These are phyloP conservation scores for Drosophila borealis DNA, from an alignment of 2,888 invertebrate genomes.

Conservation along the genomic window DNA sequence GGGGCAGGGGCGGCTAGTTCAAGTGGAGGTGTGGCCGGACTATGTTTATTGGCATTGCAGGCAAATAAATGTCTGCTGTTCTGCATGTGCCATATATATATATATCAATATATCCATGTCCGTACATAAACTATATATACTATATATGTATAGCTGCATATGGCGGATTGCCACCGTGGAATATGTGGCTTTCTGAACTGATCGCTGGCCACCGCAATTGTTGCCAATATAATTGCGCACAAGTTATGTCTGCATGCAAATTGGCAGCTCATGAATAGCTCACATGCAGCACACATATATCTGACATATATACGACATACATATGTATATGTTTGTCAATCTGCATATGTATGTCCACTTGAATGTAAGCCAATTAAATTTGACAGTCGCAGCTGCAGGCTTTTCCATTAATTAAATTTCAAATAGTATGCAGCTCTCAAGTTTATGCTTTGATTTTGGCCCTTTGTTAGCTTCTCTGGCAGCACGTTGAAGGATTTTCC, in stretches of 20 bases:
- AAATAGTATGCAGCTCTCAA: conserved; percentile 17
- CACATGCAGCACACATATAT: conserved; percentile 5
- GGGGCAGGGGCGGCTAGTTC: background rate
- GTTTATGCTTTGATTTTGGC: conserved; percentile 36
- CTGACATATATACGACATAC: background rate
- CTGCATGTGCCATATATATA: conserved; percentile 4
- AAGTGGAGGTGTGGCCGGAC: background rate
- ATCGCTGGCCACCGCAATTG: conserved; percentile 24
- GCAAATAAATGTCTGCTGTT: conserved; percentile 32
- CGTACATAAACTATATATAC: background rate
- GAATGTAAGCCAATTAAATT: conserved; percentile 21
- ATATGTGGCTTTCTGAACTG: conserved; percentile 20
- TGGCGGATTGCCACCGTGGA: conserved; percentile 14
- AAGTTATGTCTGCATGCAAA: conserved; percentile 40
- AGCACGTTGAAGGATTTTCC: conserved; percentile 14
- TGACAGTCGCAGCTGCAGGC: conserved; percentile 16
- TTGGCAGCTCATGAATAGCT: conserved; percentile 38
- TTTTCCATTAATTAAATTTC: conserved; percentile 33
- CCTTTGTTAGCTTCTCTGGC: conserved; percentile 17
- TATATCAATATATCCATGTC: background rate
- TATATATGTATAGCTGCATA: background rate
- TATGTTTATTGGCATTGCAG: conserved; percentile 23
- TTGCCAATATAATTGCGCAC: conserved; percentile 39
- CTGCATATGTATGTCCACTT: background rate
- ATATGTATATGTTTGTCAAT: background rate